Percentiles rank a stretch among this genome's conserved stretches.
These are phyloP conservation scores for Scaptomyza hsui DNA, from an alignment of 1,140 invertebrate species.

Conservation along the genomic window DNA sequence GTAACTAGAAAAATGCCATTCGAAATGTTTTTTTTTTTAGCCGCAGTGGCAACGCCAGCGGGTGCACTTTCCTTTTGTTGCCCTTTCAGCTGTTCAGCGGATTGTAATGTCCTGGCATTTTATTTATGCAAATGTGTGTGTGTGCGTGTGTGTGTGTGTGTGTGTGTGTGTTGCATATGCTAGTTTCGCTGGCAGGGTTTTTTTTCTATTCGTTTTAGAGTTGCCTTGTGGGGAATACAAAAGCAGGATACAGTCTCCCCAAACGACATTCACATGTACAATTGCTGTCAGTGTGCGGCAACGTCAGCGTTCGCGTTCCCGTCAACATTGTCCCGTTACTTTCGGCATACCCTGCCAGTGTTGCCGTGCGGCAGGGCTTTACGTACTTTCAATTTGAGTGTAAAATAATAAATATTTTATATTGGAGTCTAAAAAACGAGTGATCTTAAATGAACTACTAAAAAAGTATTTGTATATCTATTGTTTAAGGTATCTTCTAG, in stretches of 20 bases:
- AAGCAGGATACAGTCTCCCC: slow-evolving; percentile 32
- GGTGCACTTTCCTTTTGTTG: slow-evolving; percentile 25
- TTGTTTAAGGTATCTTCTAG: background rate
- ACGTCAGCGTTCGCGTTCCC: slow-evolving; percentile 22
- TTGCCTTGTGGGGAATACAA: background rate
- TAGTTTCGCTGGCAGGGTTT: slow-evolving; percentile 20
- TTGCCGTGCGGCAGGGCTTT: background rate
- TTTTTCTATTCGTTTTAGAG: slow-evolving; percentile 46
- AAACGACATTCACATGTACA: slow-evolving; percentile 78
- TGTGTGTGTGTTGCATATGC: slow-evolving; percentile 32
- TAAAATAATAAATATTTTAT: no score
- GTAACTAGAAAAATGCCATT: no score
- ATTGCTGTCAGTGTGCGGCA: slow-evolving; percentile 71
- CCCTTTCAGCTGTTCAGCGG: slow-evolving; percentile 29
- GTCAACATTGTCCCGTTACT: slow-evolving; percentile 7
- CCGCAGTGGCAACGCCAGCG: slow-evolving; percentile 32
- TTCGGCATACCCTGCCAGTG: slow-evolving; percentile 3
- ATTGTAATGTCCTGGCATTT: slow-evolving; percentile 59
- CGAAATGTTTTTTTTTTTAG: slow-evolving; percentile 27
- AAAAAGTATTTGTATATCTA: no score
- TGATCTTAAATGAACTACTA: no score
- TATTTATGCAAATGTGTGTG: slow-evolving; percentile 17
- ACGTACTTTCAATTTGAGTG: background rate
- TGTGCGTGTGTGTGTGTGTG: background rate
- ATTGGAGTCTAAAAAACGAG: no score